Evolutionary conservation across 2,113 vertebrate species (phyloP).

Genomic region (Bagarius yarrelli): DNA sequence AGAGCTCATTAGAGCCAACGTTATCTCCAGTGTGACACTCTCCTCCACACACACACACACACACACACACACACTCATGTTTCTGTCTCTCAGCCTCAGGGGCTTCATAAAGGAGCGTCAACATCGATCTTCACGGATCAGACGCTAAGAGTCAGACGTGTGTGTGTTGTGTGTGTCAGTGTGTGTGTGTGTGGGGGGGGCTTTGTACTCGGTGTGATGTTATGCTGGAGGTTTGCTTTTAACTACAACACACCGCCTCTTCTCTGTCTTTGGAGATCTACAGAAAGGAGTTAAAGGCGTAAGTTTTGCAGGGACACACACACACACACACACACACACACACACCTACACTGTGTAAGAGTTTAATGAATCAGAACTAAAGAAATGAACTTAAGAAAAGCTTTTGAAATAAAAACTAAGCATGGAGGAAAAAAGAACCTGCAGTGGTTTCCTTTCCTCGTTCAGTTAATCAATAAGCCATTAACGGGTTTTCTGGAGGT

Average conservation of each 20-base stretch:
- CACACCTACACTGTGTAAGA: not conserved
- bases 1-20: not conserved
- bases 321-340: no score
- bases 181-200: not conserved
- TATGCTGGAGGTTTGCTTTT: not conserved
- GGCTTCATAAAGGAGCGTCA: not conserved
- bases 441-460: constrained; percentile 35
- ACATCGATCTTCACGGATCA: constrained; percentile 12
- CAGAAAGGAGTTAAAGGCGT: no score
- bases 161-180: no score
- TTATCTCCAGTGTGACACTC: constrained; percentile 32
- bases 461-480: constrained; percentile 55
- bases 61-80: no score
- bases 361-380: constrained; percentile 41
- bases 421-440: constrained; percentile 5
- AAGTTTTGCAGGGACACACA: no score
- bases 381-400: constrained; percentile 29
- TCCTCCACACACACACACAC: not conserved
- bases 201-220: not conserved
- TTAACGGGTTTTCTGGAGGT: constrained; percentile 47
- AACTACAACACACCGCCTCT: not conserved
- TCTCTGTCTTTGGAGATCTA: not conserved
- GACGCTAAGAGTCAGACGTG: not conserved
- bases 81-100: not conserved
- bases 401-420: constrained; percentile 27